Evolutionary conservation across 2,797 vertebrate species (phyloP).

Genomic region (Sebastes flavidus): DNA sequence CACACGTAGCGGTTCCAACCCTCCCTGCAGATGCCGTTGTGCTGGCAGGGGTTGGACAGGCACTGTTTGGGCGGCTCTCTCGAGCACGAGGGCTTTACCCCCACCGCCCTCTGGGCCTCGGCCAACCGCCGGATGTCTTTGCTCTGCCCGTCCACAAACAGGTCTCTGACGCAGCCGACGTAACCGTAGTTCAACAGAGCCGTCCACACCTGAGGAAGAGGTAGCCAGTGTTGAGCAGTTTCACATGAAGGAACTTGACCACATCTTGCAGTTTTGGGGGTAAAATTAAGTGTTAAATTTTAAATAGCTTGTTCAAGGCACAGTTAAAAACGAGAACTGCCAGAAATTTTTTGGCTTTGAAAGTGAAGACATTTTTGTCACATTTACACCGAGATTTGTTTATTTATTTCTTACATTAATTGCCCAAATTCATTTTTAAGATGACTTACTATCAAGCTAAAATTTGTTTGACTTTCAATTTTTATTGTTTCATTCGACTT

Average conservation of each 20-base stretch:
- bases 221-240: not conserved
- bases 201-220: constrained; percentile 81
- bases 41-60: constrained; percentile 97
- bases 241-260: not conserved
- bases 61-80: constrained; percentile 96
- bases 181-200: constrained; percentile 97
- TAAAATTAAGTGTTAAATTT: not conserved
- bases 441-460: not conserved
- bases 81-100: constrained; percentile 97
- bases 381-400: not conserved
- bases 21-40: constrained; percentile 94
- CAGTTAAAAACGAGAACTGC: not conserved
- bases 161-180: constrained; percentile 96
- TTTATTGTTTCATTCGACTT: not conserved
- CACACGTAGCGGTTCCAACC: constrained; percentile 99
- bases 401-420: no score
- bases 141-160: constrained; percentile 98
- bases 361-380: not conserved
- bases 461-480: not conserved
- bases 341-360: not conserved
- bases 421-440: not conserved
- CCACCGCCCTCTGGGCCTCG: constrained; percentile 93
- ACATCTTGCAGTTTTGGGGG: not conserved
- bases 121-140: constrained; percentile 98
- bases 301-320: not conserved